phyloP scores from a whole-genome alignment of 2,888 invertebrate genomes.

The Ormyrus thymus region DNA sequence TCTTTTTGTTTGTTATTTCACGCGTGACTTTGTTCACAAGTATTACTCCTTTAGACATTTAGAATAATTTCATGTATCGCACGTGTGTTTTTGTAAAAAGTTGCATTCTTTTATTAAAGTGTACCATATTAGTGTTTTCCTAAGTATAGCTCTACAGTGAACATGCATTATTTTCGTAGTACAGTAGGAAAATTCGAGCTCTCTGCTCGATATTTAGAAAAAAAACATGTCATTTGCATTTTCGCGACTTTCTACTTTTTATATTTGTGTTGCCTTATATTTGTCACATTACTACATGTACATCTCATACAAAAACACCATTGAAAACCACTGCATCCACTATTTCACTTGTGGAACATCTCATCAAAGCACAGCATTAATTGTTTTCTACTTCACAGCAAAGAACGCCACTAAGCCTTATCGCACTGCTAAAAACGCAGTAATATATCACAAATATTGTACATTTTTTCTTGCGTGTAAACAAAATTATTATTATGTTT shows the following conservation, averaged over 20 bases:
- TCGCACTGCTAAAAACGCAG: conserved; percentile 37
- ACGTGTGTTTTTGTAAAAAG: conserved; percentile 43
- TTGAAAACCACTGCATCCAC: background rate
- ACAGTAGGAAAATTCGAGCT: background rate
- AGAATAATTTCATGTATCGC: conserved; percentile 26
- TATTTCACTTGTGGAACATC: conserved; percentile 17
- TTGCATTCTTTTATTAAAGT: background rate
- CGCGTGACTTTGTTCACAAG: conserved; percentile 1
- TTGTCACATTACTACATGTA: conserved; percentile 1
- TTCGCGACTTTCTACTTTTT: background rate
- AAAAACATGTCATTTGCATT: background rate
- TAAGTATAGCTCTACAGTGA: background rate
- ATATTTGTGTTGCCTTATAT: conserved; percentile 1
- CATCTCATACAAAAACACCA: background rate
- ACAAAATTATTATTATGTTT: conserved; percentile 26
- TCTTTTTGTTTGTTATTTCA: background rate
- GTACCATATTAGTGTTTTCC: background rate
- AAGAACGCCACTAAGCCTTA: conserved; percentile 30
- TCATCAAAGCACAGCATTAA: conserved; percentile 28
- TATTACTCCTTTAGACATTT: conserved; percentile 17
- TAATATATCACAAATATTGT: conserved; percentile 23
- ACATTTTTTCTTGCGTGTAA: conserved; percentile 31
- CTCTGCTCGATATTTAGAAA: background rate
- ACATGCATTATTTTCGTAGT: background rate
- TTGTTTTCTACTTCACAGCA: conserved; percentile 38